Evolutionary conservation across 2,797 vertebrate species (phyloP).

Genomic region (Hypotaenidia philippensis): DNA sequence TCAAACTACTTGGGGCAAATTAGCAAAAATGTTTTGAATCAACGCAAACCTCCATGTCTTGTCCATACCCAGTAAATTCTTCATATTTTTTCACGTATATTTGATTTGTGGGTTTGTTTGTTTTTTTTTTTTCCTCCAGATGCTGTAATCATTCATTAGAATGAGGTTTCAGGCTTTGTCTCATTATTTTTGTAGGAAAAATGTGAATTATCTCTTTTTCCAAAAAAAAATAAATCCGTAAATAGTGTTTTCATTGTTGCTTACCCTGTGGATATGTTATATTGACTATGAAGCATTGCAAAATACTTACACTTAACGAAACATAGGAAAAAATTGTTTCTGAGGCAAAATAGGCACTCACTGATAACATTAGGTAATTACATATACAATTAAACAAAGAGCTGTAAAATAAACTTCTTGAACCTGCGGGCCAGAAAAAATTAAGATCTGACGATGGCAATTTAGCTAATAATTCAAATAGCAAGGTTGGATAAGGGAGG

Average conservation of each 20-base stretch:
- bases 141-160: not conserved
- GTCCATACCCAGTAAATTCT: not conserved
- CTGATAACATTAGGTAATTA: slow-evolving; percentile 14
- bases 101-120: not conserved
- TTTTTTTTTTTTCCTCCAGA: not conserved
- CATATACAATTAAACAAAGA: slow-evolving; percentile 53
- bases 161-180: not conserved
- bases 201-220: not conserved
- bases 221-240: not conserved
- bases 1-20: not conserved
- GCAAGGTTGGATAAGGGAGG: slow-evolving; percentile 49
- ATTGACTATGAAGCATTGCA: not conserved
- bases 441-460: slow-evolving; percentile 31
- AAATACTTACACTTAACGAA: not conserved
- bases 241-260: not conserved
- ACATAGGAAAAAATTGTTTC: not conserved
- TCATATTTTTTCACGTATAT: not conserved
- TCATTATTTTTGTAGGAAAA: not conserved
- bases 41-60: not conserved
- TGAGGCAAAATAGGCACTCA: not conserved
- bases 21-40: not conserved
- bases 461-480: slow-evolving; percentile 72
- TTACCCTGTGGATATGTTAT: not conserved
- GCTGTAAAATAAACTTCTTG: slow-evolving; percentile 45
- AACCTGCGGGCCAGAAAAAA: slow-evolving; percentile 41